Percentiles rank a stretch among this genome's conserved stretches.
These are phyloP conservation scores for Pempheris klunzingeri DNA, from an alignment of 2,797 vertebrate species.

Conservation along the genomic window DNA sequence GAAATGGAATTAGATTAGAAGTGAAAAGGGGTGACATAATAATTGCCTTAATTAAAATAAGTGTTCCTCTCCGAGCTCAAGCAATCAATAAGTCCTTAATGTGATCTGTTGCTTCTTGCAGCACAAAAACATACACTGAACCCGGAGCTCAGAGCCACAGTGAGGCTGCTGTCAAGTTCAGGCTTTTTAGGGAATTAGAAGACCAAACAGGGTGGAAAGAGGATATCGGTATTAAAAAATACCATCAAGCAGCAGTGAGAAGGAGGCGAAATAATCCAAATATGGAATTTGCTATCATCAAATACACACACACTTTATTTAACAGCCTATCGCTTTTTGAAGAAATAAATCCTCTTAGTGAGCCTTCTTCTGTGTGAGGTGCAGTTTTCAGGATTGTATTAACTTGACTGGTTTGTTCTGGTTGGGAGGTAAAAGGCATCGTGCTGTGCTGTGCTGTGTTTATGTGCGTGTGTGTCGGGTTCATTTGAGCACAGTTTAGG, in stretches of 20 bases:
- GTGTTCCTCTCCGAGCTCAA: constrained; percentile 49
- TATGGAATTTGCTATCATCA: constrained; percentile 75
- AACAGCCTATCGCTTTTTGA: constrained; percentile 74
- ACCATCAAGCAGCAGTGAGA: constrained; percentile 72
- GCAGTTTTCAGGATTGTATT: constrained; percentile 78
- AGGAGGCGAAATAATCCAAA: constrained; percentile 79
- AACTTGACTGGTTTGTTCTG: constrained; percentile 69
- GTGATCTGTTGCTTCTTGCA: constrained; percentile 57
- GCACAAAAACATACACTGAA: constrained; percentile 41
- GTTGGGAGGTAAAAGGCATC: constrained; percentile 63
- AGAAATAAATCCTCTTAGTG: constrained; percentile 84
- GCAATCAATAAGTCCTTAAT: constrained; percentile 46
- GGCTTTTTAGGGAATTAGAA: constrained; percentile 72
- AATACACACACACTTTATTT: constrained; percentile 73
- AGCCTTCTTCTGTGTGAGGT: constrained; percentile 77
- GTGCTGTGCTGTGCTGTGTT: constrained; percentile 8
- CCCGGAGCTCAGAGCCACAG: constrained; percentile 38
- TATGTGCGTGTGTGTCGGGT: constrained; percentile 27
- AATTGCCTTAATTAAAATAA: constrained; percentile 64
- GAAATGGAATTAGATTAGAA: constrained; percentile 43
- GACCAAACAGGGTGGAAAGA: constrained; percentile 70
- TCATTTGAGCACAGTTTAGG: constrained; percentile 38
- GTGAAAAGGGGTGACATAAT: constrained; percentile 45
- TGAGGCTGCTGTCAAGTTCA: constrained; percentile 67
- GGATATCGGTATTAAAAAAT: constrained; percentile 77